Conservation (phyloP, 2,888 invertebrate species). For the Tetragonisca angustula region DNA sequence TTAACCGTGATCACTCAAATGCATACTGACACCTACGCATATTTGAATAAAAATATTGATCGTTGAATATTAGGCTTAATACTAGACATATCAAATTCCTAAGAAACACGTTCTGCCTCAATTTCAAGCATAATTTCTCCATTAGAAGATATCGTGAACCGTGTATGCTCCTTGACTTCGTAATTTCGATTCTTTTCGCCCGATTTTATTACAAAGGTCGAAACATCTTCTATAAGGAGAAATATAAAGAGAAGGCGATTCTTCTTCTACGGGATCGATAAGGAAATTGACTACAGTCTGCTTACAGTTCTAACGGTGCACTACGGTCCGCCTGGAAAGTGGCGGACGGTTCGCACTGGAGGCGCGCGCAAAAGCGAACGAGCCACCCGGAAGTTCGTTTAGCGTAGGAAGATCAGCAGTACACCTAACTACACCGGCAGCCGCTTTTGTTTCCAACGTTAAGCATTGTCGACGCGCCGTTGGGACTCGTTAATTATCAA, state of each 20-base stretch:
- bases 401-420: slow-evolving; percentile 46
- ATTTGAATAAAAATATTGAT: background rate
- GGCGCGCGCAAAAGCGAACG: slow-evolving; percentile 32
- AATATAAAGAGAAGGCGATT: background rate
- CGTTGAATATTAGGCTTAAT: background rate
- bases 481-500: slow-evolving; percentile 49
- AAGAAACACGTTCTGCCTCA: background rate
- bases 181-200: background rate
- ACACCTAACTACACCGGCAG: slow-evolving; percentile 27
- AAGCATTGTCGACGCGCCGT: slow-evolving; percentile 35
- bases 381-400: slow-evolving; percentile 53
- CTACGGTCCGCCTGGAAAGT: slow-evolving; percentile 10
- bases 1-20: background rate
- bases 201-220: background rate
- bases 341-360: slow-evolving; percentile 25
- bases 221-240: background rate
- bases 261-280: slow-evolving; percentile 4
- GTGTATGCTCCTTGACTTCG: background rate
- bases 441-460: slow-evolving; percentile 49
- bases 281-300: slow-evolving; percentile 27
- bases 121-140: background rate
- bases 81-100: background rate
- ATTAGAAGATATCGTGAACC: background rate
- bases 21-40: background rate
- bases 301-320: slow-evolving; percentile 39